Evolutionary conservation across 1,140 invertebrate genomes (phyloP).

Genomic region (Cotesia typhae): DNA sequence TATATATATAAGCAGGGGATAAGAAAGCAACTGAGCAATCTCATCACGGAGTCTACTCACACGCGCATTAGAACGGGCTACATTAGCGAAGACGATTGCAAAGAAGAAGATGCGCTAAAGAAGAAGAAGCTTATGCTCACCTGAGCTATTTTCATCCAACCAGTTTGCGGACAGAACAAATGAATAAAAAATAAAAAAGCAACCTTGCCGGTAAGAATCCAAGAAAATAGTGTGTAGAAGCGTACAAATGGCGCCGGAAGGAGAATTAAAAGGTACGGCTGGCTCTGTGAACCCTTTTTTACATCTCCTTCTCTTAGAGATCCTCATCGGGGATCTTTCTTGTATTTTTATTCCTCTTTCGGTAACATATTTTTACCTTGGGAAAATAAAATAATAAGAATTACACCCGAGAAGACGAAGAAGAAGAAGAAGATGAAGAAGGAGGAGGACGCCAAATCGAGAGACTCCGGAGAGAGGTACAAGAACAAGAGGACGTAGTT

Average conservation of each 20-base stretch:
- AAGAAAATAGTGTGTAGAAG: constrained; percentile 14
- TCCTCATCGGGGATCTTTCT: too few relatives aligned
- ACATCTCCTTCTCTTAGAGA: neutral
- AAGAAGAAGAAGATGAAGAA: neutral
- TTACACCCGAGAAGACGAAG: neutral
- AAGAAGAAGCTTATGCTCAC: neutral
- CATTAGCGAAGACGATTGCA: neutral
- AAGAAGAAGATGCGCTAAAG: neutral
- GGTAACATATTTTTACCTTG: too few relatives aligned
- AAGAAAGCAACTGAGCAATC: neutral
- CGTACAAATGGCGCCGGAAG: constrained; percentile 27
- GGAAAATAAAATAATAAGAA: neutral
- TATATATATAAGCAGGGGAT: too few relatives aligned
- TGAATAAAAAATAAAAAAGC: neutral
- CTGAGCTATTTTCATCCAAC: constrained; percentile 41
- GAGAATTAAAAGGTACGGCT: constrained; percentile 21
- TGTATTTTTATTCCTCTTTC: too few relatives aligned
- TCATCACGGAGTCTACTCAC: constrained; percentile 32
- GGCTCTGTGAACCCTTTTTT: neutral
- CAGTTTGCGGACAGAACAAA: constrained; percentile 27
- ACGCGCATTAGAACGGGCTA: neutral
- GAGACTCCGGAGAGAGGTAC: neutral
- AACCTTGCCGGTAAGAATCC: neutral
- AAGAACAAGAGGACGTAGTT: neutral
- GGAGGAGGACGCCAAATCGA: neutral